Conservation (phyloP, 1,140 invertebrate species). For the Trialeurodes vaporariorum region DNA sequence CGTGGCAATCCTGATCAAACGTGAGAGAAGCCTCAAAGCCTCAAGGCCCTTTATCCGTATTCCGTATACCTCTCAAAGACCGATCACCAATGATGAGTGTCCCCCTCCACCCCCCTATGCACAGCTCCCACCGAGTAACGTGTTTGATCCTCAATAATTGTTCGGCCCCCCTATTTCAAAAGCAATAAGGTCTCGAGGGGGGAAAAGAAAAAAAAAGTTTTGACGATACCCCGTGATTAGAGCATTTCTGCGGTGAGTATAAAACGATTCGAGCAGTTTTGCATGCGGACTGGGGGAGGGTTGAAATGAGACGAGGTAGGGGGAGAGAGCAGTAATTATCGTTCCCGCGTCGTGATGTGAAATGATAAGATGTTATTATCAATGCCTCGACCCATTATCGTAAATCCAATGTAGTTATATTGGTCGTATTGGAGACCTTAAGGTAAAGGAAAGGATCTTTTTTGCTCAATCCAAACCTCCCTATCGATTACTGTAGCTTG, state of each 20-base stretch:
- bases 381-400: neutral
- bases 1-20: too few species aligned
- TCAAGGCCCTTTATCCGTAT: too few species aligned
- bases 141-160: neutral
- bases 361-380: neutral
- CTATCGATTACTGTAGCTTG: neutral
- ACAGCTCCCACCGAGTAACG: neutral
- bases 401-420: neutral
- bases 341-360: neutral
- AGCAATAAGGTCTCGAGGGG: neutral
- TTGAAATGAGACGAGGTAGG: neutral
- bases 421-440: neutral
- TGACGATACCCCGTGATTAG: neutral
- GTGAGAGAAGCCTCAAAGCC: neutral
- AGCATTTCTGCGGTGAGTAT: neutral
- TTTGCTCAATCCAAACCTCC: too few species aligned
- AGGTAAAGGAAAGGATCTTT: too few species aligned
- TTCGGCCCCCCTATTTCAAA: neutral
- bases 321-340: neutral
- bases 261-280: too few species aligned
- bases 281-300: too few species aligned
- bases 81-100: neutral
- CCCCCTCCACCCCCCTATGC: neutral
- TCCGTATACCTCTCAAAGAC: neutral
- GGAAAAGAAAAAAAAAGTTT: too few species aligned